Evolutionary conservation across 37 sponge, comb jelly and placozoan species (phyloP), one percentile per base, ranked within the genome.

Genomic region (Spongilla lacustris): DNA sequence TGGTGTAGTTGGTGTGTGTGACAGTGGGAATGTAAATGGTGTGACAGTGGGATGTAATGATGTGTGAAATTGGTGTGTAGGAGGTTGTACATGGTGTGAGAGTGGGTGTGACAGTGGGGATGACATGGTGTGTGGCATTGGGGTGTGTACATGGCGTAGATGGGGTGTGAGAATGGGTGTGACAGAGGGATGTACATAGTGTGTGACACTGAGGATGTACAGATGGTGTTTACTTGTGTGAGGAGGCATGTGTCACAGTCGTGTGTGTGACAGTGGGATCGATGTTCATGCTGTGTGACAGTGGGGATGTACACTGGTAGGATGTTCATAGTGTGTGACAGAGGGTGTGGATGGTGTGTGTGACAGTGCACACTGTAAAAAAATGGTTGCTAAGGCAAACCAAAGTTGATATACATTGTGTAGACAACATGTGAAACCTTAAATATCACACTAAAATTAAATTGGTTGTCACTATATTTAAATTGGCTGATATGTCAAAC

Each of bases 11-110:
- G 58, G 58, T 58, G 58, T 58, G 41, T 41, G 41, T 41, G 41
- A 41, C 41, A 41, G 41, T 41, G 58, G 58, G 58, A 58, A 58
- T 58, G 58, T 58, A 58, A 58, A 58, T 58, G 58, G 58, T 58
- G 58, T 58, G 58, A 58, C 58, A 58, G 58, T 58, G 58, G 58
- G 58, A 58, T 58, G 58, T 58, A 58, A 58, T 58, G 58, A 58
- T 58, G 58, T 58, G 58, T 58, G 58, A 58, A 58, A 58, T 58
- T 58, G 58, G 58, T 58, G 58, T 58, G 58, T 58, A 58, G 58
- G 58, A 58, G 58, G 58, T 58, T 58, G 58, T 58, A 58, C 58
- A 58, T 58, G 58, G 58, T 58, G 58, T 58, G 58, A 41, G 41
- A 58, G 58, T 58, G 58, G 58, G 58, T 58, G 58, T 58, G 58